phyloP scores from a whole-genome alignment of 2,888 invertebrate species.

The Nasonovia ribisnigri region DNA sequence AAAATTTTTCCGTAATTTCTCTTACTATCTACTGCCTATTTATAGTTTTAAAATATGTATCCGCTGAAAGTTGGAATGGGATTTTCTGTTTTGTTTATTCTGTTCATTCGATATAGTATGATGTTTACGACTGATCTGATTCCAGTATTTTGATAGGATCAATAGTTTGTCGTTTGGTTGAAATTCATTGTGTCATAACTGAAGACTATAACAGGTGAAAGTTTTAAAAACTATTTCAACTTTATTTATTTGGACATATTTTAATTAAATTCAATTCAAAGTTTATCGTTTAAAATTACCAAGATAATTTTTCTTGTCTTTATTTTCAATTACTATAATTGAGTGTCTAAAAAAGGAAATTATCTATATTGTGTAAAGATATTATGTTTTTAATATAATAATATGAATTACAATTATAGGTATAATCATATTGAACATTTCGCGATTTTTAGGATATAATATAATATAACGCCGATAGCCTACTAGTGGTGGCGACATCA shows the following conservation, averaged over 20 bases:
- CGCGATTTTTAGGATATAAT: background rate
- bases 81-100: background rate
- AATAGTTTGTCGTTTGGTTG: background rate
- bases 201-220: background rate
- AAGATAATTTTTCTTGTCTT: background rate
- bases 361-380: background rate
- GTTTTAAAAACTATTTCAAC: background rate
- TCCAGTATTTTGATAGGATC: background rate
- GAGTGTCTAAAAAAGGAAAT: background rate
- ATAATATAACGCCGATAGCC: background rate
- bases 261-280: background rate
- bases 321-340: background rate
- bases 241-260: slow-evolving; percentile 1
- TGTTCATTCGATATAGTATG: background rate
- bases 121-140: background rate
- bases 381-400: background rate
- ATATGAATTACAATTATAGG: too few species aligned
- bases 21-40: background rate
- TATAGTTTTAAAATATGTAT: background rate
- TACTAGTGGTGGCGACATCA: background rate
- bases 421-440: background rate
- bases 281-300: background rate
- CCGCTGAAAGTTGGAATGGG: background rate
- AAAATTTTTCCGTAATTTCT: background rate
- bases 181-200: background rate